Conservation (phyloP, 2,797 vertebrate genomes). For the Tokudaia muenninki region DNA sequence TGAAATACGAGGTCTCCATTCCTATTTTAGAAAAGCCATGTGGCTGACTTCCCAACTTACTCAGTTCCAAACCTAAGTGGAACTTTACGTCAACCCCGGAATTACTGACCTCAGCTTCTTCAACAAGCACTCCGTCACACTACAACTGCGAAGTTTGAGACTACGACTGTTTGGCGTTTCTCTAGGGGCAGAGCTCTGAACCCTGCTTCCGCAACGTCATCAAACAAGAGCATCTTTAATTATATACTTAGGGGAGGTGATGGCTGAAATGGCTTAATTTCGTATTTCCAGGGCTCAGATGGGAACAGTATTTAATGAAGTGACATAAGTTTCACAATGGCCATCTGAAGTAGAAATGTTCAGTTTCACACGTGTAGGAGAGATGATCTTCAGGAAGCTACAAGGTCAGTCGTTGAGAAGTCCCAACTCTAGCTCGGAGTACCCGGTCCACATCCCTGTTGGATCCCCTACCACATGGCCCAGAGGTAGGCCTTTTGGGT, state of each 20-base stretch:
- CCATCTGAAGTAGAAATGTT: neutral
- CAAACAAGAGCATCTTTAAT: neutral
- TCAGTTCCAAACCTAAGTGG: conserved; percentile 7
- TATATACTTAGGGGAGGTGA: neutral
- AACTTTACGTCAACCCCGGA: neutral
- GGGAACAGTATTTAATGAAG: neutral
- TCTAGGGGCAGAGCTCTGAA: neutral
- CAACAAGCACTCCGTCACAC: neutral
- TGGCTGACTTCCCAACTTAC: neutral
- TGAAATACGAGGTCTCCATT: conserved; percentile 5
- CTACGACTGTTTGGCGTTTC: neutral
- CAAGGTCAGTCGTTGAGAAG: neutral
- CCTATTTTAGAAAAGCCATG: conserved; percentile 4
- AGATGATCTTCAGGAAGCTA: neutral
- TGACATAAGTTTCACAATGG: neutral
- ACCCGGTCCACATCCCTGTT: rapidly evolving
- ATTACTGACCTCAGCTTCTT: neutral
- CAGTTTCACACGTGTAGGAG: neutral
- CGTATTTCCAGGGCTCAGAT: neutral
- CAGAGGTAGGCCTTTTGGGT: neutral
- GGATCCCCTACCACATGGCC: too few relatives aligned
- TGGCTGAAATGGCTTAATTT: neutral
- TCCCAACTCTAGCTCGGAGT: too few relatives aligned
- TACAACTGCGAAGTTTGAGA: neutral
- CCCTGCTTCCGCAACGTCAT: neutral